Evolutionary conservation across 2,797 vertebrate genomes (phyloP), one percentile per base, ranked within the genome.

Genomic region (Cirrhinus molitorella): DNA sequence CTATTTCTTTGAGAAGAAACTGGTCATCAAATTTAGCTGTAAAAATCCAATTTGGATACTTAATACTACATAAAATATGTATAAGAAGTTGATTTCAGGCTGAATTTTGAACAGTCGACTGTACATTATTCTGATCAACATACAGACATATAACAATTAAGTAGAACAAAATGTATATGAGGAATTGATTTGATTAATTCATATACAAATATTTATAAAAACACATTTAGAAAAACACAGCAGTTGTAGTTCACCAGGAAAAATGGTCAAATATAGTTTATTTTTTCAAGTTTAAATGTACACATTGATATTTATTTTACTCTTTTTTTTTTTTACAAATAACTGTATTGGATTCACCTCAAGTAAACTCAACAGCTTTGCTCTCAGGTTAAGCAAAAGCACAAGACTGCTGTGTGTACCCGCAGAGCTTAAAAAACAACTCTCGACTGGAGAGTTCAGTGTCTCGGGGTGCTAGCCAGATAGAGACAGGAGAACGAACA

Each of bases 401-500:
- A 63, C n/a, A 82, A 25, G 13, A 61, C 23, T 55, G 31, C 23
- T 55, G 31, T 25, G 14, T 75, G n/a, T 31, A 75, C 47, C 8
- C 72, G 55, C 23, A 55, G 8, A 67, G 63, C 45, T 37, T 40
- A n/a, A 53, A 66, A 61, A 59, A 40, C 72, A 76, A 31, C 23
- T 57, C 47, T 55, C 8, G 14, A 19, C 31, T 55, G 59, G 16
- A 82, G 59, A 55, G 59, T 63, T 83, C n/a, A 10, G 34, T 53
- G 47, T 83, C 47, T 66, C 17, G 5, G 61, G 61, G 73, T 65
- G 16, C 37, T 67, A 53, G 59, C 45, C 59, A 66, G 25, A 61
- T 4, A 75, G n/a, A 67, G 40, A 43, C 5, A 70, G 14, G 12
- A 31, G 19, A 77, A 81, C 17, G 12, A 72, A 63, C 25, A 73